Percentiles rank a stretch among this genome's conserved stretches.
These are phyloP conservation scores for Boloria selene DNA, from an alignment of 2,888 invertebrate species.

Conservation along the genomic window DNA sequence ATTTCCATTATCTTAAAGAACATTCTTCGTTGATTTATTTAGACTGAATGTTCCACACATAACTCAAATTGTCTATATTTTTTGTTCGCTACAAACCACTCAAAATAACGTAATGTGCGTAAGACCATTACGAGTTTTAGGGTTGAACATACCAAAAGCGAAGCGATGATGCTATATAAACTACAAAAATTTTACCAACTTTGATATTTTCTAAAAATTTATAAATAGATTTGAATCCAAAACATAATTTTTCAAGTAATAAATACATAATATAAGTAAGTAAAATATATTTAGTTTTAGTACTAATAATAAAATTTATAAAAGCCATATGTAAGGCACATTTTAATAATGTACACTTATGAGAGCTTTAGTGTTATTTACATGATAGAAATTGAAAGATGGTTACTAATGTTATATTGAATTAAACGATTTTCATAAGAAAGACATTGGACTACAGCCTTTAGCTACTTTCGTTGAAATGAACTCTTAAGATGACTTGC, in stretches of 20 bases:
- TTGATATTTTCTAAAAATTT: neutral
- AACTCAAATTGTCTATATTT: constrained; percentile 61
- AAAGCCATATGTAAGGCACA: no score
- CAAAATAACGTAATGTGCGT: constrained; percentile 69
- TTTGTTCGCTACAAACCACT: constrained; percentile 61
- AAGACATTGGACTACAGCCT: constrained; percentile 41
- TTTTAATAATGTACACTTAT: no score
- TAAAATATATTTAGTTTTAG: no score
- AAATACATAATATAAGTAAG: no score
- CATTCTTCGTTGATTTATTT: constrained; percentile 30
- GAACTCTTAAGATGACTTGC: constrained; percentile 67
- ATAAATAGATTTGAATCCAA: no score
- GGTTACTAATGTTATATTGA: no score
- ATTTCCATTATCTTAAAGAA: constrained; percentile 22
- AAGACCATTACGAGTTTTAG: constrained; percentile 57
- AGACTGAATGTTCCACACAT: constrained; percentile 51
- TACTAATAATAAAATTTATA: no score
- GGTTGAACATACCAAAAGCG: constrained; percentile 45
- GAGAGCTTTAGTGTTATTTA: no score
- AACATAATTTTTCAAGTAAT: no score
- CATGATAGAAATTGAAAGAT: no score
- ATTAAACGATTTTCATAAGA: no score
- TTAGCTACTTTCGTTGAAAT: constrained; percentile 46
- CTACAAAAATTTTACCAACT: no score
- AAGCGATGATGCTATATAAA: constrained; percentile 4